Evolutionary conservation across 2,888 invertebrate species (phyloP), one percentile per base, ranked within the genome.

Genomic region (Meiosimyza decipiens): DNA sequence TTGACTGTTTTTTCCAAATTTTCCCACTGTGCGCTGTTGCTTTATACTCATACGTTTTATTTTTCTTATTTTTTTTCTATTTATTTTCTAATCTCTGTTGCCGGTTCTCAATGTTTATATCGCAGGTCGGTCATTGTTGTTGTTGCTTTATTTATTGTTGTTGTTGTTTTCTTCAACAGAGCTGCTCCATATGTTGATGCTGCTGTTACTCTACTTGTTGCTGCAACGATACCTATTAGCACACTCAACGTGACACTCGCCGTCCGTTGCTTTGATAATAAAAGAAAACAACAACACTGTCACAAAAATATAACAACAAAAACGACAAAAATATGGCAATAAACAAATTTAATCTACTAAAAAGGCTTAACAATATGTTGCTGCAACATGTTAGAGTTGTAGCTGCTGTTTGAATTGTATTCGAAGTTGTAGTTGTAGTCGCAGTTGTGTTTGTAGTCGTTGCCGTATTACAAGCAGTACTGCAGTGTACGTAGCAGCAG

Each of bases 1-100:
- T 4, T 28, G 28, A 0, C 0, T 28, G 3, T 28, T 28, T 28
- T 28, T 2, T 0, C 3, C 3, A 28, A 28, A 28, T 2, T 5
- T 40, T 47, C 18, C 49, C 22, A 50, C 63, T 63, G 63, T 63
- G 13, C 6, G 18, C 49, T 40, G 6, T 9, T 49, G 13, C 47
- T 63, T 47, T 49, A 63, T 49, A 63, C 18, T 49, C 50, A 6
- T 63, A 16, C 49, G 2, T 40, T 40, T 40, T 18, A 63, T 11
- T 6, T 57, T 11, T 47, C 18, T 18, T n/a, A 11, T 7, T 22
- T 50, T 50, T 40, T 49, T 49, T 49, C 49, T 18, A 49, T 50
- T 49, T 18, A 18, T 40, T 63, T 63, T 63, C 49, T 63, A 28
- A 18, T 50, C 47, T 63, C 18, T 18, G n/a, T 63, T 63, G 49